These are phyloP conservation scores for Drosophila ercepeae DNA, from an alignment of 1,140 invertebrate genomes.

Conservation along the genomic window DNA sequence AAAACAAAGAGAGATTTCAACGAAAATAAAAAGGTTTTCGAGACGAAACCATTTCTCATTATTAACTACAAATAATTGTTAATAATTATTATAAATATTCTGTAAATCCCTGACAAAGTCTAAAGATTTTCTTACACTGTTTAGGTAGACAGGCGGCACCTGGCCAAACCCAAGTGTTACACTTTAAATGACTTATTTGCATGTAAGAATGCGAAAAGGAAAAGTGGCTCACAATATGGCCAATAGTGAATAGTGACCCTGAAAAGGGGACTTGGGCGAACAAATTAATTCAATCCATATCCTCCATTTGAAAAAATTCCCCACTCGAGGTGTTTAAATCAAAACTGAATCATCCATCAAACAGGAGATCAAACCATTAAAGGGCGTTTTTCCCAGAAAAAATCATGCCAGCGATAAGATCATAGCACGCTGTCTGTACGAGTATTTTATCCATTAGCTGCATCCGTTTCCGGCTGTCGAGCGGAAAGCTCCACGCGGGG, in stretches of 20 bases:
- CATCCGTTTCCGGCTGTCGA: conserved; percentile 64
- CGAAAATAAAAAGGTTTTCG: too few relatives aligned
- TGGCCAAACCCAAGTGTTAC: conserved; percentile 72
- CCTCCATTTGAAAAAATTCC: conserved; percentile 20
- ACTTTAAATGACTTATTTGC: conserved; percentile 69
- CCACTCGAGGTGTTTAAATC: conserved; percentile 16
- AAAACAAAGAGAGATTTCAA: not conserved
- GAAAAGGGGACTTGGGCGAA: conserved; percentile 29
- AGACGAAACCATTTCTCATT: too few relatives aligned
- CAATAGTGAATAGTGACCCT: conserved; percentile 15
- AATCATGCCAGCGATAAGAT: conserved; percentile 70
- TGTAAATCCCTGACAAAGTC: too few relatives aligned
- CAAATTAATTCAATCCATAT: conserved; percentile 7
- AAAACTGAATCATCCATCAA: conserved; percentile 44
- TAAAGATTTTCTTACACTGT: conserved; percentile 12
- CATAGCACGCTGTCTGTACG: conserved; percentile 32
- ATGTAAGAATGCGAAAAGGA: conserved; percentile 57
- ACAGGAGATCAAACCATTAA: conserved; percentile 47
- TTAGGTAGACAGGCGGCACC: conserved; percentile 40
- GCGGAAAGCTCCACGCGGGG: too few relatives aligned
- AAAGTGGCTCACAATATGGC: conserved; percentile 28
- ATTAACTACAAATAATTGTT: not conserved
- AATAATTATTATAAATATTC: too few relatives aligned
- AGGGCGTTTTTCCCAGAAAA: conserved; percentile 70
- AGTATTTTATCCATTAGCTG: conserved; percentile 28